Conservation (phyloP, 2,797 vertebrate species). For the Rhinophrynus dorsalis region DNA sequence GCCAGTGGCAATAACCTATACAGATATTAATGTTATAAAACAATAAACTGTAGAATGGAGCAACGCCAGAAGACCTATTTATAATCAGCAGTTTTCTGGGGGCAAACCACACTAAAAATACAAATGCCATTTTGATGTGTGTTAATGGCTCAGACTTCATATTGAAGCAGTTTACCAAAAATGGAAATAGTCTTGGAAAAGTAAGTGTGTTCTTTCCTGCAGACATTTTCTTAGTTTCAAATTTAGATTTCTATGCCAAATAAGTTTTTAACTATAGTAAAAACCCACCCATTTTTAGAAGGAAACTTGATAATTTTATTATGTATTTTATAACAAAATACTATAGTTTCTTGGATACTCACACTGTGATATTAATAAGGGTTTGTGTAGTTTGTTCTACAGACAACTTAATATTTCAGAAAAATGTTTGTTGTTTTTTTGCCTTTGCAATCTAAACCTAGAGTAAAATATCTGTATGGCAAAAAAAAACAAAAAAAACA, state of each 20-base stretch:
- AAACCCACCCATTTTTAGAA: constrained; percentile 16
- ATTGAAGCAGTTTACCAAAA: constrained; percentile 1
- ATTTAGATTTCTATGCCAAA: neutral
- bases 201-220: neutral
- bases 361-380: too few species aligned
- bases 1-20: constrained; percentile 23
- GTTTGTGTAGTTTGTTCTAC: too few species aligned
- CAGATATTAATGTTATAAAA: neutral
- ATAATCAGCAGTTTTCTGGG: neutral
- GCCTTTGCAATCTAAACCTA: too few species aligned
- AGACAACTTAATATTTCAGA: too few species aligned
- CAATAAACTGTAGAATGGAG: constrained; percentile 21
- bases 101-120: constrained; percentile 7
- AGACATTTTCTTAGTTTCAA: neutral
- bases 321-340: too few species aligned
- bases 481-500: too few species aligned
- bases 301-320: neutral
- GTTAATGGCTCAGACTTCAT: constrained; percentile 2
- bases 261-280: neutral
- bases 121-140: constrained; percentile 3
- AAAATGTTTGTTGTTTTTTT: too few species aligned
- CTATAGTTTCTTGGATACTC: constrained; percentile 2
- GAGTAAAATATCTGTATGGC: constrained; percentile 1
- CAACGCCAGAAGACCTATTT: constrained; percentile 12
- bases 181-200: constrained; percentile 10